Percentiles rank a stretch among this genome's conserved stretches.
Conservation (phyloP, 1,140 invertebrate genomes). For the Nephila pilipes region DNA sequence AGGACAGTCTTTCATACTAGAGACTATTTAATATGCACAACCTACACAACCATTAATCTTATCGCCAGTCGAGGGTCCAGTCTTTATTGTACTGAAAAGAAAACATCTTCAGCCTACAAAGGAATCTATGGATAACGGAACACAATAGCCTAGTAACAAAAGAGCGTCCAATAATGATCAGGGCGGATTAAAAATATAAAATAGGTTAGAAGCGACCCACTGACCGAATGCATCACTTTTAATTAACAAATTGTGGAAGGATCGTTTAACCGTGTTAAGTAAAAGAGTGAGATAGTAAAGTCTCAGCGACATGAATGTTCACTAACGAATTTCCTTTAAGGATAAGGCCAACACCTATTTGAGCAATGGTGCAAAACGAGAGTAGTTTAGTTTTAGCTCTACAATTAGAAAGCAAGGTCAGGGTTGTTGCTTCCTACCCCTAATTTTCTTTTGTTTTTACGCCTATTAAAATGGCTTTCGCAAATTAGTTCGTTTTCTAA, state of each 20-base stretch:
- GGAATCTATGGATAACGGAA: background rate
- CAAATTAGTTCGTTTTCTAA: background rate
- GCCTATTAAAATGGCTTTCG: background rate
- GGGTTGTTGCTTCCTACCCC: background rate
- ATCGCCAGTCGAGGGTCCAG: background rate
- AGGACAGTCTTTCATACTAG: background rate
- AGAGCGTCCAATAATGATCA: background rate
- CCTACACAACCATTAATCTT: background rate
- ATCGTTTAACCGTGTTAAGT: conserved; percentile 17
- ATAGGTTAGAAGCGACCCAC: conserved; percentile 35
- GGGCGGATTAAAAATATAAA: background rate
- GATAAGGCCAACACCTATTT: conserved; percentile 50
- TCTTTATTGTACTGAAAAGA: background rate
- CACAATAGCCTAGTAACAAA: background rate
- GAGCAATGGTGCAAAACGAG: conserved; percentile 53
- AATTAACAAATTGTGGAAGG: conserved; percentile 51
- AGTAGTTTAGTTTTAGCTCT: background rate
- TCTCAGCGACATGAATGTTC: background rate
- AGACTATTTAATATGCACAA: background rate
- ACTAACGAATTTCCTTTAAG: conserved; percentile 39
- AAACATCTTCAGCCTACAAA: background rate
- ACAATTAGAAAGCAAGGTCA: conserved; percentile 60
- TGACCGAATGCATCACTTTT: conserved; percentile 49
- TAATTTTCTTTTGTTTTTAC: background rate
- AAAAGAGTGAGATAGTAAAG: background rate